phyloP scores from a whole-genome alignment of 2,888 invertebrate genomes.

The Malthinus flaveolus region DNA sequence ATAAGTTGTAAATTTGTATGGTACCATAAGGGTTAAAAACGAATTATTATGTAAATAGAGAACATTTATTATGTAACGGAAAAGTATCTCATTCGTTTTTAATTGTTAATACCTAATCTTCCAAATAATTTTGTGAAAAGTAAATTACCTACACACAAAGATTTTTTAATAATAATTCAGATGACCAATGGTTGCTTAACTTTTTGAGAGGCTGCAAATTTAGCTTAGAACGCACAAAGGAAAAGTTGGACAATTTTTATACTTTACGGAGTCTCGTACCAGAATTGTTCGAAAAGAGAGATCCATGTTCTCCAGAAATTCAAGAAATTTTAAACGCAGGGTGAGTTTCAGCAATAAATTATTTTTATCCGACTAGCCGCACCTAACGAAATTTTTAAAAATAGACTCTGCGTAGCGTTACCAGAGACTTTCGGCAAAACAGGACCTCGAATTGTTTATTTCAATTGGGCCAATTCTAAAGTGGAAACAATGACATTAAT shows the following conservation, averaged over 20 bases:
- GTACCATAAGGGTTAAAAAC: not conserved
- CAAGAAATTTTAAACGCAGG: conserved; percentile 28
- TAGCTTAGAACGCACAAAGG: conserved; percentile 59
- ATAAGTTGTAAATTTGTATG: too few relatives aligned
- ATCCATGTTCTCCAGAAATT: conserved; percentile 48
- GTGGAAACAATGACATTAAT: not conserved
- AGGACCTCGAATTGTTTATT: not conserved
- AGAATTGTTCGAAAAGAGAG: conserved; percentile 59
- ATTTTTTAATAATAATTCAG: conserved; percentile 44
- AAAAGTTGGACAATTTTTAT: conserved; percentile 63
- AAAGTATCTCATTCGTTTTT: too few relatives aligned
- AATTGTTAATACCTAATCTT: conserved; percentile 54
- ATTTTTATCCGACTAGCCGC: not conserved
- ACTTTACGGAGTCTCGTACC: conserved; percentile 61
- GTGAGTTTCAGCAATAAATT: not conserved
- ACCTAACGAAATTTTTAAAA: not conserved
- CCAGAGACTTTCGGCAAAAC: not conserved
- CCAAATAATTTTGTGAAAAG: not conserved
- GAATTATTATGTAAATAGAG: too few relatives aligned
- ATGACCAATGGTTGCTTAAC: conserved; percentile 58
- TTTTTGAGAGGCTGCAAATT: conserved; percentile 61
- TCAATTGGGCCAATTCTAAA: not conserved
- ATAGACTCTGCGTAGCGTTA: not conserved
- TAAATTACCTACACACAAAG: not conserved
- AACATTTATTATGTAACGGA: too few relatives aligned